Conservation (phyloP, 1,140 invertebrate species). For the Mizuhopecten yessoensis region DNA sequence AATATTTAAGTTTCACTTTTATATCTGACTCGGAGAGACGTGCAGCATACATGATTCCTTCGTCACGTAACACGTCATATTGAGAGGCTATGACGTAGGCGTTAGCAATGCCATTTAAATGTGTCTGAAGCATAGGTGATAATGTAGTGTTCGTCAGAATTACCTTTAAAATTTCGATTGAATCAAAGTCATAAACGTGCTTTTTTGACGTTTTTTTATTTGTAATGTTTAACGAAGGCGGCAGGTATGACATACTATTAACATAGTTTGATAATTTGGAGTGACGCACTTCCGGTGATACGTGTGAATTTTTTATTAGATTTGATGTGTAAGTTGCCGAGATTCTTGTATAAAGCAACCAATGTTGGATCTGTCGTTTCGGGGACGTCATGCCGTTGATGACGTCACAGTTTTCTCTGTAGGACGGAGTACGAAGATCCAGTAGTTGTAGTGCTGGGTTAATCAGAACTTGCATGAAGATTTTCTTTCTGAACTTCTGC, state of each 20-base stretch:
- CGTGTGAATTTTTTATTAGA: constrained; percentile 72
- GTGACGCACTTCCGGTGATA: constrained; percentile 60
- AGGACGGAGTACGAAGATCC: constrained; percentile 81
- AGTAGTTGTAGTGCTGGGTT: constrained; percentile 78
- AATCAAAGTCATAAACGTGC: constrained; percentile 32
- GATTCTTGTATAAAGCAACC: constrained; percentile 72
- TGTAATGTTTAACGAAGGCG: constrained; percentile 65
- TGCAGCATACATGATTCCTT: constrained; percentile 77
- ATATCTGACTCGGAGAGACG: constrained; percentile 69
- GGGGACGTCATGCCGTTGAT: constrained; percentile 74
- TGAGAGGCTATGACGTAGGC: constrained; percentile 79
- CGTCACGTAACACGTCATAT: constrained; percentile 78
- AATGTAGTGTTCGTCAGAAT: constrained; percentile 67
- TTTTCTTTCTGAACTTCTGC: constrained; percentile 64
- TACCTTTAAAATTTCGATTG: constrained; percentile 60
- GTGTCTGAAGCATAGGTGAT: constrained; percentile 68
- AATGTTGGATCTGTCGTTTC: constrained; percentile 68
- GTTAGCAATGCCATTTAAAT: constrained; percentile 67
- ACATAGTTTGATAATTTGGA: constrained; percentile 60
- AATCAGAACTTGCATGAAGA: constrained; percentile 78
- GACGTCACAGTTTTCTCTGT: constrained; percentile 67
- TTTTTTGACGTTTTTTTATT: constrained; percentile 57
- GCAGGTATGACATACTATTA: constrained; percentile 69
- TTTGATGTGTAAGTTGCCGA: constrained; percentile 52
- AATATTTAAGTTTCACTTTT: constrained; percentile 75